Evolutionary conservation across 1,140 invertebrate species (phyloP).

Genomic region (Gonatopus flavifemur): DNA sequence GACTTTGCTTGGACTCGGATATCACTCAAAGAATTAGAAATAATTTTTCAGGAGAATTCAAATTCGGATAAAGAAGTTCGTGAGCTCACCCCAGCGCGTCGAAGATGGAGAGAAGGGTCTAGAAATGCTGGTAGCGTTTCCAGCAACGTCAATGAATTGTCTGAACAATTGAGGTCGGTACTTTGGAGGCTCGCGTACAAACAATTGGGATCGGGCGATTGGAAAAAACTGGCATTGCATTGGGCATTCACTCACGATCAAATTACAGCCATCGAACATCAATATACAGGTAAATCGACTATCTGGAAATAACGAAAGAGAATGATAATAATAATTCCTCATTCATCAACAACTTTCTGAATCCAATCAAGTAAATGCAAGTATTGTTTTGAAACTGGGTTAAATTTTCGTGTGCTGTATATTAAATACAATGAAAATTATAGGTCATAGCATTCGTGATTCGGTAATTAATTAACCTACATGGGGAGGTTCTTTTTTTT

Average conservation of each 20-base stretch:
- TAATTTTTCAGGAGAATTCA: slow-evolving; percentile 41
- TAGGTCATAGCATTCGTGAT: no score
- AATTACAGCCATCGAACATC: slow-evolving; percentile 73
- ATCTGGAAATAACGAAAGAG: no score
- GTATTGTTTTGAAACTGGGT: no score
- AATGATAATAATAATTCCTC: no score
- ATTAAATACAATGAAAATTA: no score
- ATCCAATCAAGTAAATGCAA: no score
- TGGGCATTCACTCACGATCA: slow-evolving; percentile 76
- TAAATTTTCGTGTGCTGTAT: no score
- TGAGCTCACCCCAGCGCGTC: slow-evolving; percentile 37
- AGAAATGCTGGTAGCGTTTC: slow-evolving; percentile 33
- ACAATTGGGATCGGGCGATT: slow-evolving; percentile 67
- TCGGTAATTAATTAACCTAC: no score
- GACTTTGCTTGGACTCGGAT: no score
- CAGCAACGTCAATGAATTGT: slow-evolving; percentile 31
- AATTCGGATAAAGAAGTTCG: slow-evolving; percentile 42
- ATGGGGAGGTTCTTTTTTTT: no score
- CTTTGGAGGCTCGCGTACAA: slow-evolving; percentile 73
- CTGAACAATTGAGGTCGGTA: slow-evolving; percentile 57
- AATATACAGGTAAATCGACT: slow-evolving; percentile 68
- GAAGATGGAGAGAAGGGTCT: slow-evolving; percentile 39
- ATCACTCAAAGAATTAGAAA: no score
- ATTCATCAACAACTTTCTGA: no score
- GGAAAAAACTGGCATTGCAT: slow-evolving; percentile 70